Base-by-base conservation (phyloP, 1,140 invertebrate genomes). In the Drosophila sproati region DNA sequence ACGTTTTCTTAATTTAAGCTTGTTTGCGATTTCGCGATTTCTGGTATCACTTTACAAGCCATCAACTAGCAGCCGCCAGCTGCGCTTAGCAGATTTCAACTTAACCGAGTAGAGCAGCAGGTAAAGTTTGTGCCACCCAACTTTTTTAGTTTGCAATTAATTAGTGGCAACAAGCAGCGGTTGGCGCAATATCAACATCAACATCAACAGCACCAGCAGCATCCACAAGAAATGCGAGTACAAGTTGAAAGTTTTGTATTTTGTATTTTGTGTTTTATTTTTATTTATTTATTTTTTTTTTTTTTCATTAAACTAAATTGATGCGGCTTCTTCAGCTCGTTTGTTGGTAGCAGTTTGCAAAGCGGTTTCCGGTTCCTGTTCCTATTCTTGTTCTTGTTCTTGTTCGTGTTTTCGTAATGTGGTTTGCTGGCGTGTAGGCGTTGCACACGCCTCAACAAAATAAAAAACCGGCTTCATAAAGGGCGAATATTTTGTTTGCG, bases 71-170 rank as follows among this genome's bases (percentile, higher is more conserved):
- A 20, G 50, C n/a, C 8, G 47, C 4, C 34, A 35, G 43, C 41
- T 48, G 60, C 28, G 39, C 31, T 32, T 47, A 10, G 52, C 55
- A 45, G 47, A 73, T 73, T 73, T 68, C n/a, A 8, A 8, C 5
- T 20, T 37, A 39, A 35, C 48, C 48, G 32, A 60, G 8, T 55
- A 10, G 51, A 60, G 10, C 55, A 12, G 48, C n/a, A 71, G 80
- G 59, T 67, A 82, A 82, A 82, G 75, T 82, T 82, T 78, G 61
- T 59, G 82, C 69, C 67, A 59, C 69, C 69, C 72, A 83, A 80
- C 80, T 83, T 82, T 86, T 86, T 86, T 86, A 86, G 82, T 82
- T 86, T 86, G 82, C 82, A 86, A 86, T 86, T 86, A 86, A 86
- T 86, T 86, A 86, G 82, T 78, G 82, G 82, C 82, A 86, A 52